Percentiles rank a stretch among this genome's conserved stretches.
These are phyloP conservation scores for Poliocrania exsul DNA, from an alignment of 2,797 vertebrate genomes.

Conservation along the genomic window DNA sequence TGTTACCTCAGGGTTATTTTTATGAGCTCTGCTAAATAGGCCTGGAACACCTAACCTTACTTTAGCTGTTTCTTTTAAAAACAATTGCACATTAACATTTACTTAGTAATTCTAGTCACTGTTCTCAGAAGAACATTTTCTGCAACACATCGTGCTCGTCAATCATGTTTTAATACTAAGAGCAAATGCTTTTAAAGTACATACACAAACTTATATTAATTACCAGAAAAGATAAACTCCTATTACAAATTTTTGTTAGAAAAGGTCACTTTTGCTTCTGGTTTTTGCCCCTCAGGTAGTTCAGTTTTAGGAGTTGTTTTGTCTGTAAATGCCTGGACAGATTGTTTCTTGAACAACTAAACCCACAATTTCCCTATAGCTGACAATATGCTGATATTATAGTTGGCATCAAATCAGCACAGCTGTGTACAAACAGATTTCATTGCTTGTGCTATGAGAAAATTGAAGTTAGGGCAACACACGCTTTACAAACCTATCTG, in stretches of 20 bases:
- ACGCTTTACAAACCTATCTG: background rate
- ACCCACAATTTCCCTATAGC: background rate
- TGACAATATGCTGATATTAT: background rate
- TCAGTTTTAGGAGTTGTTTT: background rate
- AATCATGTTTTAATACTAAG: background rate
- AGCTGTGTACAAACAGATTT: background rate
- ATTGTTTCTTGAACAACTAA: background rate
- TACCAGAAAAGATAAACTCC: background rate
- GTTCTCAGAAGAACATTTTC: background rate
- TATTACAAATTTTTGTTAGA: background rate
- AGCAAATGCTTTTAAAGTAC: background rate
- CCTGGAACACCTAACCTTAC: constrained; percentile 17
- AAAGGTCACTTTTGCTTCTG: background rate
- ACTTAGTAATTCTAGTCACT: background rate
- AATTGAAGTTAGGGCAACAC: background rate
- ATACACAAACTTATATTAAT: background rate
- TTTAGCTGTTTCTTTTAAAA: constrained; percentile 28
- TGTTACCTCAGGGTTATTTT: constrained; percentile 8
- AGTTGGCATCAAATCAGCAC: background rate
- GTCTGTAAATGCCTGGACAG: background rate
- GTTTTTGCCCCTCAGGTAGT: background rate
- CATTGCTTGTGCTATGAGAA: background rate
- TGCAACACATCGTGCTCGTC: background rate
- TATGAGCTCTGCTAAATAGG: background rate
- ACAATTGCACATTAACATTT: background rate